These are phyloP conservation scores for pig (Sus scrofa) DNA, from an alignment of 2,113 vertebrate genomes.

Conservation along the genomic window T2T-Sscrofa CM000827.6:86224001-86224500, in stretches of 20 bases:
- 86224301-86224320: neutral
- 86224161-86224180: neutral
- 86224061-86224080: conserved; percentile 31
- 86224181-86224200: conserved; percentile 15
- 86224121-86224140: neutral
- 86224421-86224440: neutral
- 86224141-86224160: neutral
- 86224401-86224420: neutral
- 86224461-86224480: neutral
- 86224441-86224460: conserved; percentile 1
- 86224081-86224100: neutral
- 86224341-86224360: neutral
- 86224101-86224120: neutral
- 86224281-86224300: conserved; percentile 57
- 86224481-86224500: conserved; percentile 46
- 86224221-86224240: neutral
- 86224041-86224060: conserved; percentile 30
- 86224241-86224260: neutral
- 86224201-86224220: neutral
- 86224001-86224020: conserved; percentile 3
- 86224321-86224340: neutral
- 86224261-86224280: neutral
- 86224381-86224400: neutral
- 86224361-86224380: conserved; percentile 3
- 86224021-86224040: conserved; percentile 30